Base-by-base conservation (phyloP, 2,888 invertebrate genomes). In the Coelopa pilipes region DNA sequence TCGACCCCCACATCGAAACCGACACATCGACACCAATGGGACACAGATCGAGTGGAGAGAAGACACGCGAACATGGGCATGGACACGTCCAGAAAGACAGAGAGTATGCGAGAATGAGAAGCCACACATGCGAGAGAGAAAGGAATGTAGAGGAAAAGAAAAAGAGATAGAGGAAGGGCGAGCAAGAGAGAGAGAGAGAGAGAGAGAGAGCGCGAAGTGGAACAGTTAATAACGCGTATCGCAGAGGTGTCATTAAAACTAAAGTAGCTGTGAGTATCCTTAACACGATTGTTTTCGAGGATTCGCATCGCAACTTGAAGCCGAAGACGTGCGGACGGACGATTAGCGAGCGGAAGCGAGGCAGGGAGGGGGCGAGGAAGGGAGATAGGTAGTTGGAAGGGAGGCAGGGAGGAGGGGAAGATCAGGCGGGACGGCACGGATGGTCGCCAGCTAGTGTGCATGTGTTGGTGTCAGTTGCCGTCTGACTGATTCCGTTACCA, bases 221-320 rank as follows among this genome's bases (percentile, higher is more conserved):
- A 34, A 34, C 34, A 34, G 63, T 63, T 63, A 71, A 71, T 53
- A 71, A 63, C 21, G 63, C 63, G 46, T 63, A 24, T 50, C 71
- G 53, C 71, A 17, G 55, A 65, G 71, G 53, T 65, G 45, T 71
- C 71, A 76, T 78, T 78, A 77, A 74, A 74, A 73, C 74, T 77
- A 76, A 75, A 78, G 78, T 77, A 75, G 74, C 77, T 77, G 74
- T 72, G 75, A 78, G 78, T 57, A 77, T 75, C 76, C 78, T 78
- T 76, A 75, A 76, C 75, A 76, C 78, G 76, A 77, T 76, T 78
- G 78, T 77, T 77, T 78, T 77, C 76, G 68, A 78, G 76, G 76
- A 78, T 76, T 78, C 76, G 66, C 70, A 50, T 78, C 76, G 66
- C 70, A 50, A 55, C 67, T 50, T 71, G 63, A 71, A 62, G 21